Evolutionary conservation across 64 coral and sea anemone genomes (phyloP).

Genomic region (Anthopleura sola): DNA sequence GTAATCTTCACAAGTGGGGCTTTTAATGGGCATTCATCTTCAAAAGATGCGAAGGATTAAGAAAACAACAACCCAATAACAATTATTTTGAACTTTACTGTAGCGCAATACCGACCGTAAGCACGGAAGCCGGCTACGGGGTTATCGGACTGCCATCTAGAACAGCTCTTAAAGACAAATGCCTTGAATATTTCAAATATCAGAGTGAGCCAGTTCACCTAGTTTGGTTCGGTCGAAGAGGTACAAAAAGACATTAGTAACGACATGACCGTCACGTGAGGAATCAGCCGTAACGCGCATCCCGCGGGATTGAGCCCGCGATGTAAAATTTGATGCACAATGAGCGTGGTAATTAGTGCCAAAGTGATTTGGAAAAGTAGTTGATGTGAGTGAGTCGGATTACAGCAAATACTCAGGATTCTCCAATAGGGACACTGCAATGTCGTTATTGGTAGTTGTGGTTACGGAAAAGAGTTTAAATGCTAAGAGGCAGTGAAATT

Average conservation of each 20-base stretch:
- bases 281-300: not conserved
- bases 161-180: not conserved
- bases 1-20: not conserved
- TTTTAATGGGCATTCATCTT: not conserved
- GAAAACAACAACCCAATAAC: not conserved
- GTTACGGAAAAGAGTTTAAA: no score
- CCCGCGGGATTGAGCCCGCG: not conserved
- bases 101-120: not conserved
- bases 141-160: not conserved
- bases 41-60: conserved; percentile 6
- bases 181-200: not conserved
- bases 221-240: not conserved
- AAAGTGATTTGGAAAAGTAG: no score
- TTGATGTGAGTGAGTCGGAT: no score
- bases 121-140: not conserved
- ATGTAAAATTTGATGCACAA: no score
- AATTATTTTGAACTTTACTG: not conserved
- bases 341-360: not conserved
- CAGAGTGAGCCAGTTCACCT: not conserved
- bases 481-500: no score
- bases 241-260: not conserved
- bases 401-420: no score
- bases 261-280: not conserved
- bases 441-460: no score
- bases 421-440: no score